A percentile compares a stretch with the other conserved stretches of the same genome.
phyloP scores from a whole-genome alignment of 64 coral and sea anemone species.

The Stichodactyla mertensii region DNA sequence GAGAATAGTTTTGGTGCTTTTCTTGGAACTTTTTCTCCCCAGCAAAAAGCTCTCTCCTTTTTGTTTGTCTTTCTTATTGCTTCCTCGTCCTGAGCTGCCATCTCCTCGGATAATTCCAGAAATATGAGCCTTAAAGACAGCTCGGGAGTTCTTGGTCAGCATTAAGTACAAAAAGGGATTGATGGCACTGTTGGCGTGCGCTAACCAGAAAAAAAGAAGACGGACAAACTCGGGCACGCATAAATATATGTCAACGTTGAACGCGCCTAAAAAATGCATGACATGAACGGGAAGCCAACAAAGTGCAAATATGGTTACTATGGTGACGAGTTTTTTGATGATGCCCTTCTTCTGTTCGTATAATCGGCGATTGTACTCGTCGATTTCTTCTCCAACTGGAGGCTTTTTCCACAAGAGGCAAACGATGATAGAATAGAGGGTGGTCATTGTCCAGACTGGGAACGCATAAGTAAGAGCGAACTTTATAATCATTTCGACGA shows the following conservation, averaged over 20 bases:
- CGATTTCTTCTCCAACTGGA: constrained; percentile 16
- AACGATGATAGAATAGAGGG: constrained; percentile 59
- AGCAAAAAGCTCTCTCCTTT: neutral
- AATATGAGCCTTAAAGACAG: constrained; percentile 8
- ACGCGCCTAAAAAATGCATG: constrained; percentile 4
- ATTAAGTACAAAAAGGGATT: constrained; percentile 23
- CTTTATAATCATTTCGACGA: constrained; percentile 51
- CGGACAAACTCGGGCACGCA: neutral
- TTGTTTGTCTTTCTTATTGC: constrained; percentile 1
- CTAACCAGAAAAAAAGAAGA: neutral
- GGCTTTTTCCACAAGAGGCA: constrained; percentile 50
- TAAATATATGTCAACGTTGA: neutral
- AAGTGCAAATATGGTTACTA: constrained; percentile 23
- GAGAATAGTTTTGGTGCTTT: neutral
- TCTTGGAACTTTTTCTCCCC: constrained; percentile 3
- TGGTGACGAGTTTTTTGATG: constrained; percentile 18
- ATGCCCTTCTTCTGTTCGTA: constrained; percentile 6
- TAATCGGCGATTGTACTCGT: constrained; percentile 12
- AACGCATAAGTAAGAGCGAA: constrained; percentile 47
- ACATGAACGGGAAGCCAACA: constrained; percentile 29
- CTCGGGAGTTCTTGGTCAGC: constrained; percentile 31
- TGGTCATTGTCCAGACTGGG: constrained; percentile 44
- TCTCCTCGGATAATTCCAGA: constrained; percentile 11
- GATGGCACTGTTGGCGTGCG: constrained; percentile 25
- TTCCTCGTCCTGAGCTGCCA: neutral